Evolutionary conservation across 2,797 vertebrate species (phyloP).

Genomic region (Eulemur coronatus): DNA sequence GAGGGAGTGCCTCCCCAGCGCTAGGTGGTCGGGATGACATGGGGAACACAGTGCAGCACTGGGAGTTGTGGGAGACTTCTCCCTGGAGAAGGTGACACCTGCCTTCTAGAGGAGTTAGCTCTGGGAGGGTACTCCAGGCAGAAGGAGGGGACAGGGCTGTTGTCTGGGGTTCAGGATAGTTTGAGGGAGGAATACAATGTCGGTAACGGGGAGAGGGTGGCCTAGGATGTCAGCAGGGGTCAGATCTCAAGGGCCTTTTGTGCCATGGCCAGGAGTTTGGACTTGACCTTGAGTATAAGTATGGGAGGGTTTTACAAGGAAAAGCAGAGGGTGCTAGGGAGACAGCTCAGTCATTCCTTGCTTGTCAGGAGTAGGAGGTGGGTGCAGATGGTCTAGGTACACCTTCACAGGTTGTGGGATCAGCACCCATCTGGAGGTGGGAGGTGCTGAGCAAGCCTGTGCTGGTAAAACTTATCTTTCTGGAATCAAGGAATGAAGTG

Average conservation of each 20-base stretch:
- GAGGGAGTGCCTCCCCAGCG: background rate
- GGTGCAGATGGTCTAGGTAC: background rate
- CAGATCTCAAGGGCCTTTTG: background rate
- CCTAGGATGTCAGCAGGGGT: background rate
- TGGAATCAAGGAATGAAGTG: constrained; percentile 1
- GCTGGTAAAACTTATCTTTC: background rate
- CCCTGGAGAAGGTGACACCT: background rate
- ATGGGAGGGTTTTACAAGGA: background rate
- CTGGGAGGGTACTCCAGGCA: background rate
- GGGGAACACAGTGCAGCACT: background rate
- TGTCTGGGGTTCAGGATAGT: background rate
- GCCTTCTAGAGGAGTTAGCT: background rate
- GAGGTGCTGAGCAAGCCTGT: background rate
- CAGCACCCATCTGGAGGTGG: background rate
- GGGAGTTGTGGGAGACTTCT: background rate
- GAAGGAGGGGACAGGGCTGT: background rate
- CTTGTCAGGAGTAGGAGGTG: background rate
- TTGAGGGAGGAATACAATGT: background rate
- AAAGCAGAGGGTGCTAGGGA: background rate
- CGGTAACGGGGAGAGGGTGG: background rate
- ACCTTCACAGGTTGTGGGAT: background rate
- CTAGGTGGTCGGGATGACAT: background rate
- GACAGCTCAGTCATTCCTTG: background rate
- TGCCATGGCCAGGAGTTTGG: background rate
- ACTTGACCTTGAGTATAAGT: background rate